Percentiles rank a stretch among this genome's conserved stretches.
phyloP scores from a whole-genome alignment of 64 coral and sea anemone species.

The Actinia tenebrosa region DNA sequence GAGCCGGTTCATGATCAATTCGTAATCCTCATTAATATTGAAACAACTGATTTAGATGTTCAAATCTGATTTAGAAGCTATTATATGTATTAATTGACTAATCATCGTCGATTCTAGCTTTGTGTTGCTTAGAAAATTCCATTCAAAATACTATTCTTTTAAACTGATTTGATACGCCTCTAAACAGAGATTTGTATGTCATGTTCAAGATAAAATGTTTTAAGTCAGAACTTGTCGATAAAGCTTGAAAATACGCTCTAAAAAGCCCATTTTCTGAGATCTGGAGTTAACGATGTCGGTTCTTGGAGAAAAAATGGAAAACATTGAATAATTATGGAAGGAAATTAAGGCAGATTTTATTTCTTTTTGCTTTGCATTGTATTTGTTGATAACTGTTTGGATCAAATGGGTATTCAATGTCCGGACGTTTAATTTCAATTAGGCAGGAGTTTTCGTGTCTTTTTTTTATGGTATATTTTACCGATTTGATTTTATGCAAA shows the following conservation, averaged over 20 bases:
- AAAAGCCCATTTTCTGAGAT: background rate
- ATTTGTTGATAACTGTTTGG: background rate
- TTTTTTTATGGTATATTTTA: background rate
- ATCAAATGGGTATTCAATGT: background rate
- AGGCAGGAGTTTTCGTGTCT: background rate
- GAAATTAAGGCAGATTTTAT: background rate
- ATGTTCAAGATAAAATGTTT: no score
- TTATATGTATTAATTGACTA: background rate
- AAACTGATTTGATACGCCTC: background rate
- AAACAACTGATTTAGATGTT: background rate
- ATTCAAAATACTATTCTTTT: background rate
- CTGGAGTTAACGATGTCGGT: background rate
- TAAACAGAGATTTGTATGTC: background rate
- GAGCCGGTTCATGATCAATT: background rate
- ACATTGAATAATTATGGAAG: background rate
- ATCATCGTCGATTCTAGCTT: background rate
- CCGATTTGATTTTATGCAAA: background rate
- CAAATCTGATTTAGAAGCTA: background rate
- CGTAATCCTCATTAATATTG: background rate
- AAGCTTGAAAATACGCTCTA: background rate
- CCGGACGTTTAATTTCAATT: constrained; percentile 2
- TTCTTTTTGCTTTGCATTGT: background rate
- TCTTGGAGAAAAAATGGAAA: background rate
- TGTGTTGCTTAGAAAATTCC: background rate
- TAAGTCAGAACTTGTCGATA: background rate